Base-by-base conservation (phyloP, 2,113 vertebrate genomes). In the Oriolus oriolus region DNA sequence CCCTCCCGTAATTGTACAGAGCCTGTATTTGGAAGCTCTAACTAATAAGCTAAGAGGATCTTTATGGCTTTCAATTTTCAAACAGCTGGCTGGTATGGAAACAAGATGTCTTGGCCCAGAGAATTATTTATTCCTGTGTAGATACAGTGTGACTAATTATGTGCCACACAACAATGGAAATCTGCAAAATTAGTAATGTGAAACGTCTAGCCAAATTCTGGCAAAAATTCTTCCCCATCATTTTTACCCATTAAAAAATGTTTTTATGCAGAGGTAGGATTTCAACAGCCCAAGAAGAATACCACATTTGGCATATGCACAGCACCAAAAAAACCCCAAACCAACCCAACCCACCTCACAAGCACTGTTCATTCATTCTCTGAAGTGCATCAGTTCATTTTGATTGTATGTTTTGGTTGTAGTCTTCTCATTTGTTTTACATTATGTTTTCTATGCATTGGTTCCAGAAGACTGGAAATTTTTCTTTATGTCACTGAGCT, bases 51-150 rank as follows among this genome's bases (percentile, higher is more conserved):
- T 82, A 76, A 79, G 12, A 60, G 44, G 33, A 57, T 79, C 77
- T 84, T 93, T 84, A 65, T 64, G 47, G 61, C 27, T 83, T 82
- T 61, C 57, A 74, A 52, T 89, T 94, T 93, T 64, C 69, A 71
- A 95, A 73, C 61, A 95, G 68, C 77, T 94, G 94, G 50, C 77
- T 95, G 57, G 41, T 75, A 68, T 68, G 33, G 74, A 93, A 95
- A 83, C 37, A 79, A 82, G 61, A 76, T 71, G 41, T 68, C 80
- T 71, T 93, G 89, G 89, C 84, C 90, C 27, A 75, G 44, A 82
- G 45, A 75, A 61, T 50, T 89, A 56, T 75, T 96, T 90, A 93
- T 82, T 53, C 28, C 39, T 6, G 4, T 45, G 23, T 19, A 85
- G 45, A 69, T 60, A 56, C 35, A 65, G 45, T 26, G 27, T 53